These are phyloP conservation scores for Lacanobia oleracea DNA, from an alignment of 2,888 invertebrate species.

Conservation along the genomic window DNA sequence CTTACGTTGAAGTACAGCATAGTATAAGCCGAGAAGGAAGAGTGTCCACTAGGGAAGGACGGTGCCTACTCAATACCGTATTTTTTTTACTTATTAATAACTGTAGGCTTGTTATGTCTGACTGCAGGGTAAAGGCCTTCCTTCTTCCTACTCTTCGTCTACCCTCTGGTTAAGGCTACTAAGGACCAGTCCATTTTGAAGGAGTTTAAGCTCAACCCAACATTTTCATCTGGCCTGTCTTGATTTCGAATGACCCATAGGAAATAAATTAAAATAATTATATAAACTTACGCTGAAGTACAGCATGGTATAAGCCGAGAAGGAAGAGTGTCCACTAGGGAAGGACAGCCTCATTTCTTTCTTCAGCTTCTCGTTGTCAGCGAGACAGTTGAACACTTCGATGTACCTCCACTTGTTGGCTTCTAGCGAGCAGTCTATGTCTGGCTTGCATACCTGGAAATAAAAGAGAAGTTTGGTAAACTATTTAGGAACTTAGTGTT, in stretches of 20 bases:
- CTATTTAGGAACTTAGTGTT: background rate
- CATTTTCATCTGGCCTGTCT: no score
- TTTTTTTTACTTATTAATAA: no score
- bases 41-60: slow-evolving; percentile 98
- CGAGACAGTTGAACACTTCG: slow-evolving; percentile 92
- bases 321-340: slow-evolving; percentile 97
- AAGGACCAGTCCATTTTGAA: no score
- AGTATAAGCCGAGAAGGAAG: slow-evolving; percentile 96
- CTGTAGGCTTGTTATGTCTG: no score
- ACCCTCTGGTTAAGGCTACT: no score
- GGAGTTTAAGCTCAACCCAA: no score
- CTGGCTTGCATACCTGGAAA: slow-evolving; percentile 94
- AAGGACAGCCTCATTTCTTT: slow-evolving; percentile 96
- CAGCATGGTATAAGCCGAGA: slow-evolving; percentile 96
- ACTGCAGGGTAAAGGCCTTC: no score
- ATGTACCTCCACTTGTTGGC: slow-evolving; percentile 92
- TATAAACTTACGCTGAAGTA: slow-evolving; percentile 94
- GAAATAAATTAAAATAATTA: background rate
- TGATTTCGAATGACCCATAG: no score
- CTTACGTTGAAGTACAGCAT: slow-evolving; percentile 96
- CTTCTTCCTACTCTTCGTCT: no score
- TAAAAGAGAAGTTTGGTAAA: slow-evolving; percentile 26
- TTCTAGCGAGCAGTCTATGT: slow-evolving; percentile 91
- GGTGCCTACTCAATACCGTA: slow-evolving; percentile 80
- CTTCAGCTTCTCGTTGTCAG: slow-evolving; percentile 88